Evolutionary conservation across 53 echinoderm and acorn worm species (phyloP).

Genomic region (Apostichopus leukothele): DNA sequence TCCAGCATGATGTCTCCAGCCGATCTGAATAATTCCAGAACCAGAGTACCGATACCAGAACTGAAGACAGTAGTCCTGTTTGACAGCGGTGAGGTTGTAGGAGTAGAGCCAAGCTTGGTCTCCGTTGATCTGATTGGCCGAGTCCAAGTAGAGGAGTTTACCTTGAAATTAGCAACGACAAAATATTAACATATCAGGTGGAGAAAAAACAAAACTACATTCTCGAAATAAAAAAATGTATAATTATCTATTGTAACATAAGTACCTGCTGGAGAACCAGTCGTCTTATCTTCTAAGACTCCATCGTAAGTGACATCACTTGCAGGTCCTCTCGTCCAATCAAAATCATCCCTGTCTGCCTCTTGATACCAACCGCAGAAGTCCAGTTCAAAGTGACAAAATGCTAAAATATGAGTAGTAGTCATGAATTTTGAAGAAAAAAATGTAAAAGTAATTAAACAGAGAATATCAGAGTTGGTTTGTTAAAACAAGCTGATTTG

Average conservation of each 20-base stretch:
- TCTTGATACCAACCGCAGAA: constrained; percentile 77
- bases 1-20: constrained; percentile 11
- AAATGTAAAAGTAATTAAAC: too few relatives aligned
- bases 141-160: constrained; percentile 8
- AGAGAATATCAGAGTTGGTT: too few relatives aligned
- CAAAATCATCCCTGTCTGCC: constrained; percentile 67
- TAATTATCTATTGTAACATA: too few relatives aligned
- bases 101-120: constrained; percentile 40
- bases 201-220: too few relatives aligned
- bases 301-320: constrained; percentile 16
- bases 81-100: constrained; percentile 16
- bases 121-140: constrained; percentile 2
- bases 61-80: constrained; percentile 27
- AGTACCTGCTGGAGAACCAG: background rate
- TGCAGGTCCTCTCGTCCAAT: constrained; percentile 64
- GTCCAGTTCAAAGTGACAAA: constrained; percentile 82
- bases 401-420: background rate
- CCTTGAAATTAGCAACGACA: background rate
- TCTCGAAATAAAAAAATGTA: too few relatives aligned
- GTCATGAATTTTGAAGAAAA: background rate
- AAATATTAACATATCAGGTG: too few relatives aligned
- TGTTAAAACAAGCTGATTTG: too few relatives aligned
- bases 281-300: constrained; percentile 6
- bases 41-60: constrained; percentile 44
- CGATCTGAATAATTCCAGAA: constrained; percentile 17